Conservation (phyloP, 2,797 vertebrate species). For the Paguma larvata region DNA sequence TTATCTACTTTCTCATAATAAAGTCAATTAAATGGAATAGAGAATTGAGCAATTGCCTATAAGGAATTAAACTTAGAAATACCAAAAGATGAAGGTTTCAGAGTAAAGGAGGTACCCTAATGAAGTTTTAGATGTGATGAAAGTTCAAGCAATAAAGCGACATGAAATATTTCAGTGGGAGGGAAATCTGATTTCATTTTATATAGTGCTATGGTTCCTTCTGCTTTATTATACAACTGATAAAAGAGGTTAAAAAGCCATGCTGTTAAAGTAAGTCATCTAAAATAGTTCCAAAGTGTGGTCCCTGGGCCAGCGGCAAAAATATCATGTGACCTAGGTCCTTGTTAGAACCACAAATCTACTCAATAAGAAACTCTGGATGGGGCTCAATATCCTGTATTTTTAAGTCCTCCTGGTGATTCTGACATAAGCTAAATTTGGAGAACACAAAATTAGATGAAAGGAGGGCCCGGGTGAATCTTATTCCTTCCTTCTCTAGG, state of each 20-base stretch:
- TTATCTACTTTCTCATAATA: background rate
- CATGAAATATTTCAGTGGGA: background rate
- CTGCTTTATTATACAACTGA: background rate
- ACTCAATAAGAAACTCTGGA: background rate
- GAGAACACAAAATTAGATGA: background rate
- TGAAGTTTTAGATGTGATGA: background rate
- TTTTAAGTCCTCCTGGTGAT: background rate
- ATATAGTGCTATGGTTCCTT: background rate
- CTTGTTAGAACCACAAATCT: background rate
- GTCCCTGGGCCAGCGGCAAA: background rate
- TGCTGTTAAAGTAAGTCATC: background rate
- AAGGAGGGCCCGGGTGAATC: background rate
- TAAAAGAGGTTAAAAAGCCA: background rate
- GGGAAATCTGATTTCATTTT: background rate
- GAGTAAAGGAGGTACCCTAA: background rate
- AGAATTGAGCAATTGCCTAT: background rate
- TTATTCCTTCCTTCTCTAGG: background rate
- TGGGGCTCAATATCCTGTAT: background rate
- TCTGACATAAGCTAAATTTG: background rate
- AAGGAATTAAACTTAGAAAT: background rate
- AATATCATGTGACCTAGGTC: background rate
- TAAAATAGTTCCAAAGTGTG: background rate
- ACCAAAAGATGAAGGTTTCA: background rate
- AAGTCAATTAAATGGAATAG: background rate
- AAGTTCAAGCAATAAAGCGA: background rate